These are phyloP conservation scores for Belonocnema kinseyi DNA, from an alignment of 1,140 invertebrate species.

Conservation along the genomic window DNA sequence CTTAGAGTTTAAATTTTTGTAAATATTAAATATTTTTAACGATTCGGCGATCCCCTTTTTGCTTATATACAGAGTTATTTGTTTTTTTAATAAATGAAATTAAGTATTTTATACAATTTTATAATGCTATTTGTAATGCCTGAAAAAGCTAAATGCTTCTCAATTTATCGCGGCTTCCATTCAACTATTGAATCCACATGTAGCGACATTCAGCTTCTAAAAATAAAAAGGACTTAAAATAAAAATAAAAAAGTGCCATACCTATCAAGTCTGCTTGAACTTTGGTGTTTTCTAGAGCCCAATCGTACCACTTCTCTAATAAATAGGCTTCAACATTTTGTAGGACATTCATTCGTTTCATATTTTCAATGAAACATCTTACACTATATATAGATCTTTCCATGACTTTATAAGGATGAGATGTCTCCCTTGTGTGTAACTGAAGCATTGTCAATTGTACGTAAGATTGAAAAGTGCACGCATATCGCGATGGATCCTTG, in stretches of 20 bases:
- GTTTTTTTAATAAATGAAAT: too few species aligned
- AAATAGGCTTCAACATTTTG: constrained; percentile 77
- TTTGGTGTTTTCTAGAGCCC: constrained; percentile 83
- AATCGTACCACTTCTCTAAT: constrained; percentile 89
- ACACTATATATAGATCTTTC: constrained; percentile 90
- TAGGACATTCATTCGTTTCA: constrained; percentile 54
- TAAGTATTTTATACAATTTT: too few species aligned
- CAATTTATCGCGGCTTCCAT: too few species aligned
- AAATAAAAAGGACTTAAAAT: neutral
- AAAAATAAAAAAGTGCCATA: constrained; percentile 65
- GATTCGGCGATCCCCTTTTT: too few species aligned
- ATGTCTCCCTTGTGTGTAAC: constrained; percentile 81
- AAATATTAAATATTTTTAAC: too few species aligned
- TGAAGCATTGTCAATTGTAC: constrained; percentile 91
- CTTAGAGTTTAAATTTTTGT: too few species aligned
- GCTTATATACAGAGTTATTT: too few species aligned
- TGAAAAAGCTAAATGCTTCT: too few species aligned
- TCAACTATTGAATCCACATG: too few species aligned
- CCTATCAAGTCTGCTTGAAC: constrained; percentile 89
- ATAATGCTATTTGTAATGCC: too few species aligned
- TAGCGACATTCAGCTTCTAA: too few species aligned
- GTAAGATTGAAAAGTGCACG: constrained; percentile 90
- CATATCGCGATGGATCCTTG: constrained; percentile 85
- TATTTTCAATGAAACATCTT: constrained; percentile 60
- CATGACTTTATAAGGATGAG: constrained; percentile 87